Conservation (phyloP, 2,888 invertebrate species). For the Ceraclea dissimilis region DNA sequence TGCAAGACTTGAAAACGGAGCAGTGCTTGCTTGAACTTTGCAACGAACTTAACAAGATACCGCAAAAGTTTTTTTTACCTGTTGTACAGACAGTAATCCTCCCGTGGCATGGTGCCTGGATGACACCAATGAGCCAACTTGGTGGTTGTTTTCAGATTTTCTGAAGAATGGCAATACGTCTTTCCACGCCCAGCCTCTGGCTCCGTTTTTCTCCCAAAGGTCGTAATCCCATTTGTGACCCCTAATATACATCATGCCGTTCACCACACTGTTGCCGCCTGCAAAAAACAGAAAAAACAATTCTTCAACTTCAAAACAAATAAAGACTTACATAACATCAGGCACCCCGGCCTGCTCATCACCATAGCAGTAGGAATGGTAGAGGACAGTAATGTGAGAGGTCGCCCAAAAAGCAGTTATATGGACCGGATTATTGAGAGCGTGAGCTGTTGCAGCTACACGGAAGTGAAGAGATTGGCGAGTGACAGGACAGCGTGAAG, state of each 20-base stretch:
- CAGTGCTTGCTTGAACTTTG: too few species aligned
- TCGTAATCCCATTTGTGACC: slow-evolving; percentile 70
- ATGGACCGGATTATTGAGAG: too few species aligned
- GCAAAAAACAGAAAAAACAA: slow-evolving; percentile 26
- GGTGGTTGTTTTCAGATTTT: slow-evolving; percentile 58
- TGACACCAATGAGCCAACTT: slow-evolving; percentile 52
- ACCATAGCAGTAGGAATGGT: too few species aligned
- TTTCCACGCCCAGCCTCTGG: slow-evolving; percentile 70
- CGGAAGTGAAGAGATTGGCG: too few species aligned
- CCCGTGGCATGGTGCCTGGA: slow-evolving; percentile 52
- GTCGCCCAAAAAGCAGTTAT: too few species aligned
- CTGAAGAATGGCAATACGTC: slow-evolving; percentile 68
- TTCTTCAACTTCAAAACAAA: neutral
- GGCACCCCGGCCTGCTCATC: too few species aligned
- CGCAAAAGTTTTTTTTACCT: slow-evolving; percentile 30
- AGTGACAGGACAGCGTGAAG: too few species aligned
- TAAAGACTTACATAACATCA: too few species aligned
- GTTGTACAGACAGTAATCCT: slow-evolving; percentile 54
- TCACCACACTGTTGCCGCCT: slow-evolving; percentile 65
- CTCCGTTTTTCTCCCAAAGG: slow-evolving; percentile 65
- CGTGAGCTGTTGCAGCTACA: too few species aligned
- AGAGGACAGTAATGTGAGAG: too few species aligned
- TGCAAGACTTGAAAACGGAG: too few species aligned
- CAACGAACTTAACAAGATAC: too few species aligned
- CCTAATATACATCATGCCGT: slow-evolving; percentile 81